These are phyloP conservation scores for Sandelia bainsii DNA, from an alignment of 2,797 vertebrate species.

Conservation along the genomic window DNA sequence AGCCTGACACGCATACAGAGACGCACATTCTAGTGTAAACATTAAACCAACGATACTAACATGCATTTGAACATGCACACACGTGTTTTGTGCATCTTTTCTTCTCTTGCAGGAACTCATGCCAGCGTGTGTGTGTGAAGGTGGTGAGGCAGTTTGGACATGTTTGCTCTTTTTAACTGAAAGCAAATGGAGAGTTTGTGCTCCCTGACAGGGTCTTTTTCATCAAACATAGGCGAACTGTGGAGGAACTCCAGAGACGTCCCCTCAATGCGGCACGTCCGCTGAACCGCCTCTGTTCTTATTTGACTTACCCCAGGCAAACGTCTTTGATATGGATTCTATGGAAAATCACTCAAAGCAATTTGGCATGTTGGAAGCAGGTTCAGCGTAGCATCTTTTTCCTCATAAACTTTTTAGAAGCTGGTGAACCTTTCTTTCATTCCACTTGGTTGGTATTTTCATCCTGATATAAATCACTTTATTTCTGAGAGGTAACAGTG, in stretches of 20 bases:
- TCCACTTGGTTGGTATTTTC: conserved; percentile 37
- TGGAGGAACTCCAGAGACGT: conserved; percentile 28
- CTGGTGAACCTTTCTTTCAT: conserved; percentile 36
- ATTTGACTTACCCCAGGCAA: conserved; percentile 51
- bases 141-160: conserved; percentile 12
- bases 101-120: conserved; percentile 8
- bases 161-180: conserved; percentile 52
- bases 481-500: conserved; percentile 46
- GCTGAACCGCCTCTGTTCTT: conserved; percentile 11
- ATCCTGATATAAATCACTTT: conserved; percentile 51
- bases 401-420: conserved; percentile 44
- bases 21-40: conserved; percentile 15
- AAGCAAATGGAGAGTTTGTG: conserved; percentile 54
- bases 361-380: conserved; percentile 41
- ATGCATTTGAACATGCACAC: conserved; percentile 20
- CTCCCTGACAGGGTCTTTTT: conserved; percentile 28
- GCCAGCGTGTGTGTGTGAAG: conserved; percentile 1
- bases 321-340: conserved; percentile 47
- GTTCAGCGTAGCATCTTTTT: conserved; percentile 27
- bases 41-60: conserved; percentile 37
- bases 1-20: conserved; percentile 24
- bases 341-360: conserved; percentile 48
- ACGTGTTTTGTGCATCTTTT: conserved; percentile 10
- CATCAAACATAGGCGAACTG: conserved; percentile 36
- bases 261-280: conserved; percentile 15